Evolutionary conservation across 2,888 invertebrate species (phyloP), one percentile per base, ranked within the genome.

Genomic region (Acanthopleura granulata): DNA sequence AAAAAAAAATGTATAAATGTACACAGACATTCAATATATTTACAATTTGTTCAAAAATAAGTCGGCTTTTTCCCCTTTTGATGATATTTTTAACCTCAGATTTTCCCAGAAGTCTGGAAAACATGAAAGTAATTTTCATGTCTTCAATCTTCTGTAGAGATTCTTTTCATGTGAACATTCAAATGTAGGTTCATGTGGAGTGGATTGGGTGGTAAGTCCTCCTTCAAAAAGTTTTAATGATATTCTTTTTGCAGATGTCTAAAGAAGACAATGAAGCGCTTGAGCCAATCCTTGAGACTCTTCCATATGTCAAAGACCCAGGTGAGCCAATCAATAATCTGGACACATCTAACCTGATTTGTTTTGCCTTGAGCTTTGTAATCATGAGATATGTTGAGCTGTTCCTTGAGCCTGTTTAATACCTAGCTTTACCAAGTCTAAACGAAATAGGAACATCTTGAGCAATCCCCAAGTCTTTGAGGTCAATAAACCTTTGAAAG

Each of bases 251-350:
- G 16, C 51, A 76, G 72, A 62, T 75, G 71, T 69, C 76, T 18
- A 70, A 72, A n/a, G 74, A 76, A 49, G 78, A 78, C 62, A 78
- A 78, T 73, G 14, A 50, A 62, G 71, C 62, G 29, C 75, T 77
- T 22, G 22, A 73, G 14, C 77, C 74, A 50, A 40, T 78, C 18
- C 62, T 72, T 1, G 72, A 74, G n/a, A 50, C 30, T 25, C 70
- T 78, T 40, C n/a, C 27, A 18, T 25, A 51, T 30, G 49, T 61
- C 51, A 62, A 30, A 72, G 30, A 72, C 29, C 69, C 57, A 74
- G 69, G 70, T 66, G 40, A 40, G 40, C 40, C 40, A 40, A 40
- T 40, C 40, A 40, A 40, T 40, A 40, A 40, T 40, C 40, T 40
- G 40, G 40, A 40, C 9, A 40, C 40, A 40, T 40, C 40, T 40